Percentiles rank a stretch among this genome's conserved stretches.
These are phyloP conservation scores for Dicrostonyx torquatus DNA, from an alignment of 2,797 vertebrate species.

Conservation along the genomic window DNA sequence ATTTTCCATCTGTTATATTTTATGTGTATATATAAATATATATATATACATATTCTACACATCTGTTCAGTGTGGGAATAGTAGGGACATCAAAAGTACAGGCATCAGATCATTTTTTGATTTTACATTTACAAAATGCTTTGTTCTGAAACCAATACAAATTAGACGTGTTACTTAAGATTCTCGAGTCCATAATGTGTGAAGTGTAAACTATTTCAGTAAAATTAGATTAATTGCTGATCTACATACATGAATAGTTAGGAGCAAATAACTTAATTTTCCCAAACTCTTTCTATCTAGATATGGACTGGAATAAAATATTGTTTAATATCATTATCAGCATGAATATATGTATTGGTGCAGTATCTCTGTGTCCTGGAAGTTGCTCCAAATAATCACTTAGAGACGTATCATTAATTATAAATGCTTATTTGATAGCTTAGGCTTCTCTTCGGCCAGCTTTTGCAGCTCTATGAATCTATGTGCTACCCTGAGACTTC, in stretches of 20 bases:
- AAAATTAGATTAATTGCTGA: conserved; percentile 15
- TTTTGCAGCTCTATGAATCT: not conserved
- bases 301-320: not conserved
- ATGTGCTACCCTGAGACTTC: not conserved
- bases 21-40: conserved; percentile 43
- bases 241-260: not conserved
- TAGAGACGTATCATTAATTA: not conserved
- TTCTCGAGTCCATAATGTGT: not conserved
- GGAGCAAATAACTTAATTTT: not conserved
- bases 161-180: not conserved
- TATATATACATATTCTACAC: conserved; percentile 45
- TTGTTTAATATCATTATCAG: not conserved
- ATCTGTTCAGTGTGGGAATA: conserved; percentile 23
- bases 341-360: not conserved
- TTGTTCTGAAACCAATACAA: conserved; percentile 38
- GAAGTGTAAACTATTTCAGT: not conserved
- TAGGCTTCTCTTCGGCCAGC: not conserved
- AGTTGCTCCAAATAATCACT: not conserved
- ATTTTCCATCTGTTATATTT: conserved; percentile 58
- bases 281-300: not conserved
- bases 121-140: conserved; percentile 25
- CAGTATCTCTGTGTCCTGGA: not conserved
- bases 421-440: not conserved
- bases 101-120: not conserved
- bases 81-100: not conserved